Evolutionary conservation across 35 echinoderm and acorn worm species (phyloP).

Genomic region (Holothuria glaberrima): DNA sequence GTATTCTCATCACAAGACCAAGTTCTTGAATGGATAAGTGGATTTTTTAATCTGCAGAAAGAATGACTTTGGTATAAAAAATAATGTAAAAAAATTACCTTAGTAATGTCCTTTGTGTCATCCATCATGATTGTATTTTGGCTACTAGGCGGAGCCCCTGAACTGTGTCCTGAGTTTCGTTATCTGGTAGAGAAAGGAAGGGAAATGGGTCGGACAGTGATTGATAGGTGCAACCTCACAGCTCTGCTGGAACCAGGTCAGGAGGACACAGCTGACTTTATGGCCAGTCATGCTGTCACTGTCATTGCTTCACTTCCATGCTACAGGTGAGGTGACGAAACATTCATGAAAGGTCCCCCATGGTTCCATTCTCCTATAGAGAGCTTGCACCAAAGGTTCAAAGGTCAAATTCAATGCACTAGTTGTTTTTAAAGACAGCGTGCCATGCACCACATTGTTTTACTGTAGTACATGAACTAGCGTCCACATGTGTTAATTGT

Average conservation of each 20-base stretch:
- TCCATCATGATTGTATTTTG: neutral
- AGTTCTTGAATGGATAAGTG: no score
- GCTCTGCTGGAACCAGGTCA: conserved; percentile 88
- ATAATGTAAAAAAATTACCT: neutral
- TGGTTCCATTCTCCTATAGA: no score
- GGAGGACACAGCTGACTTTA: conserved; percentile 88
- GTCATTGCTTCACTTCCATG: conserved; percentile 96
- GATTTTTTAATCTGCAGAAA: no score
- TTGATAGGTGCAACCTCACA: conserved; percentile 91
- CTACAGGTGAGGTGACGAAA: no score
- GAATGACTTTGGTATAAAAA: no score
- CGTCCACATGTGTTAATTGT: neutral
- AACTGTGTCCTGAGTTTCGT: conserved; percentile 79
- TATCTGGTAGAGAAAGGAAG: conserved; percentile 60
- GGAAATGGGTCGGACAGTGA: conserved; percentile 74
- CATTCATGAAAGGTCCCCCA: no score
- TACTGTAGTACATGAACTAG: neutral
- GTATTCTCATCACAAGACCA: no score
- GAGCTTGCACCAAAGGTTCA: no score
- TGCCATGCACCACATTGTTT: no score
- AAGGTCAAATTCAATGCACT: conserved; percentile 93
- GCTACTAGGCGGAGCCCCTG: conserved; percentile 89
- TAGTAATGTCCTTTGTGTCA: neutral
- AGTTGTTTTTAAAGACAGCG: no score
- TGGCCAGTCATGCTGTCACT: conserved; percentile 72